Percentiles rank a stretch among this genome's conserved stretches.
These are phyloP conservation scores for Betta splendens DNA, from an alignment of 2,797 vertebrate species.

Conservation along the genomic window DNA sequence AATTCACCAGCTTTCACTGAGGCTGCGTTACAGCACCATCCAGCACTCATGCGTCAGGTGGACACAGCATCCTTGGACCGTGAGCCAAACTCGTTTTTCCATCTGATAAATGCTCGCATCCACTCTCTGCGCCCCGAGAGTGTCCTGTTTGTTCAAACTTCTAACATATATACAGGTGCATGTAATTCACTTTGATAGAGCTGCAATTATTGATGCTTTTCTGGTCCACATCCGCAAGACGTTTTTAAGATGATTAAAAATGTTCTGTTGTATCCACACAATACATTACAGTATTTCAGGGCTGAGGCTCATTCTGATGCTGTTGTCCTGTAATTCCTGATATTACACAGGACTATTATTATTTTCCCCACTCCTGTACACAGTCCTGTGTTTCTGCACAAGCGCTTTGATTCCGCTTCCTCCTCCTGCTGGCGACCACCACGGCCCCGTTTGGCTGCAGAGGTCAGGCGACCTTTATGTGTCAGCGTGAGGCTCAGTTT, in stretches of 20 bases:
- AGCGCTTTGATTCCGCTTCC: not conserved
- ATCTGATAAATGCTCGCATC: conserved; percentile 36
- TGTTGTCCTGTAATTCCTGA: not conserved
- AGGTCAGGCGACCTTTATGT: conserved; percentile 87
- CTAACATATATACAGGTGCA: not conserved
- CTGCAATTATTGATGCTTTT: conserved; percentile 1
- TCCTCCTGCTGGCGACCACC: conserved; percentile 81
- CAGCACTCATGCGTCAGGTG: conserved; percentile 32
- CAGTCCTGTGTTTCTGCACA: not conserved
- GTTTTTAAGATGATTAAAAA: not conserved
- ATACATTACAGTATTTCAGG: conserved; percentile 1
- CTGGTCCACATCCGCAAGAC: conserved; percentile 1
- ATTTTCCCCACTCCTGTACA: too few species aligned
- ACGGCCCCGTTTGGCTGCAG: conserved; percentile 86
- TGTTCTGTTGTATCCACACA: not conserved
- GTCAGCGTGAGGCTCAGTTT: conserved; percentile 86
- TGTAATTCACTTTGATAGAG: conserved; percentile 11
- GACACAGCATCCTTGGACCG: conserved; percentile 38
- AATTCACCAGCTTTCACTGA: too few species aligned
- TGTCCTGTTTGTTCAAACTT: conserved; percentile 13
- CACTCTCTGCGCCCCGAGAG: conserved; percentile 1
- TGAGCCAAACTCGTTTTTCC: conserved; percentile 33
- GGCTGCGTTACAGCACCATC: conserved; percentile 20
- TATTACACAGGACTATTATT: not conserved
- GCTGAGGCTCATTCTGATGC: not conserved